Percentiles rank a stretch among this genome's conserved stretches.
Conservation (phyloP, 2,797 vertebrate genomes). For the Phoeniculus purpureus region DNA sequence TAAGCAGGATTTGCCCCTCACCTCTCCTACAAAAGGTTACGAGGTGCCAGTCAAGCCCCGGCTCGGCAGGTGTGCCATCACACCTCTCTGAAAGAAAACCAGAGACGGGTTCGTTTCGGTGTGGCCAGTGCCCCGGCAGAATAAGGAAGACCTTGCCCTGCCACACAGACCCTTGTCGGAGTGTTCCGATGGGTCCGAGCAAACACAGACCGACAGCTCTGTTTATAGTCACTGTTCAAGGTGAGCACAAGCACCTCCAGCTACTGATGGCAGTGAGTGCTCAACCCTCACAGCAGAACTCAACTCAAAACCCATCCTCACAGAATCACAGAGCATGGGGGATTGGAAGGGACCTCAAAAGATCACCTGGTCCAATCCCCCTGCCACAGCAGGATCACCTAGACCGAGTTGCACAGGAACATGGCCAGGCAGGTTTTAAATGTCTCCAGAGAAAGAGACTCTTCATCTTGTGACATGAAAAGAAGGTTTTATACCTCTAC, state of each 20-base stretch:
- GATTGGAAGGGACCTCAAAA: too few species aligned
- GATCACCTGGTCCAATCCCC: too few species aligned
- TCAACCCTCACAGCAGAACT: not conserved
- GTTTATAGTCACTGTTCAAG: not conserved
- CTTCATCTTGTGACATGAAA: not conserved
- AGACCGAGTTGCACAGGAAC: too few species aligned
- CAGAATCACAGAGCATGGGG: too few species aligned
- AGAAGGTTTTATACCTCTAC: not conserved
- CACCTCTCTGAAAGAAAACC: conserved; percentile 74
- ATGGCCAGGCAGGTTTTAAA: too few species aligned
- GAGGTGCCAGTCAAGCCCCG: conserved; percentile 47
- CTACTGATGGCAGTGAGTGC: not conserved
- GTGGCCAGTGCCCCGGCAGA: conserved; percentile 47
- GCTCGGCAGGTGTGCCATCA: conserved; percentile 75
- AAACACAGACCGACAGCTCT: conserved; percentile 32
- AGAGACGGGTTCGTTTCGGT: conserved; percentile 59
- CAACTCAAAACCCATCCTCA: not conserved
- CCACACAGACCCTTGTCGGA: conserved; percentile 59
- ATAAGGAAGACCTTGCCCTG: conserved; percentile 61
- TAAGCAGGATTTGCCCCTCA: conserved; percentile 78
- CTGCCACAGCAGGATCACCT: too few species aligned
- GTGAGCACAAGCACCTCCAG: not conserved
- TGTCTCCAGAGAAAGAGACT: too few species aligned
- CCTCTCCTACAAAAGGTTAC: conserved; percentile 65
- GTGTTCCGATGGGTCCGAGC: conserved; percentile 61